These are phyloP conservation scores for Chaetura pelagica DNA, from an alignment of 2,113 vertebrate genomes.

Conservation along the genomic window DNA sequence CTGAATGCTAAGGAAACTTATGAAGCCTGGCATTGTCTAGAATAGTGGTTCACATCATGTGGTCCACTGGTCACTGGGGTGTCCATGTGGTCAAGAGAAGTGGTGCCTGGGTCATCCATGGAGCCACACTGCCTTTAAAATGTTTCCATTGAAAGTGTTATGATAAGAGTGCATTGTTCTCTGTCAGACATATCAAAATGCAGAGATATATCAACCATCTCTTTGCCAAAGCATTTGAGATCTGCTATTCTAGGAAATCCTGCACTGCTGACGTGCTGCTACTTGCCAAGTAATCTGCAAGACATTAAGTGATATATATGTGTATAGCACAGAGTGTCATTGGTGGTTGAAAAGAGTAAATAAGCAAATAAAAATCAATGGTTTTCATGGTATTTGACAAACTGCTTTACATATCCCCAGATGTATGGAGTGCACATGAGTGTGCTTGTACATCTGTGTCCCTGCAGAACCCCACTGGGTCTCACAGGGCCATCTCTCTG, in stretches of 20 bases:
- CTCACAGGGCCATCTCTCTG: background rate
- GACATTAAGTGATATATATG: background rate
- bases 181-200: background rate
- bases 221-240: background rate
- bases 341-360: background rate
- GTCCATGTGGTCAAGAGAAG: background rate
- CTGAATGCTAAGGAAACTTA: background rate
- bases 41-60: background rate
- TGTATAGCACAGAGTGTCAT: background rate
- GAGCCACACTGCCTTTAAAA: background rate
- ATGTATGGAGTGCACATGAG: background rate
- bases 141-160: background rate
- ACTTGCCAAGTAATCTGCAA: background rate
- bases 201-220: accelerated
- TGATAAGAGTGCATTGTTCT: accelerated
- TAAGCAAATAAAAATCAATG: too few relatives aligned
- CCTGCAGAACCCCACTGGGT: background rate
- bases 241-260: background rate
- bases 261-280: background rate
- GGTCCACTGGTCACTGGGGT: background rate
- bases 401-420: accelerated
- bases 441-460: background rate
- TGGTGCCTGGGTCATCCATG: background rate
- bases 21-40: background rate
- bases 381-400: background rate